Percentiles rank a stretch among this genome's conserved stretches.
These are phyloP conservation scores for Etheostoma nigrum DNA, from an alignment of 2,797 vertebrate species.

Conservation along the genomic window DNA sequence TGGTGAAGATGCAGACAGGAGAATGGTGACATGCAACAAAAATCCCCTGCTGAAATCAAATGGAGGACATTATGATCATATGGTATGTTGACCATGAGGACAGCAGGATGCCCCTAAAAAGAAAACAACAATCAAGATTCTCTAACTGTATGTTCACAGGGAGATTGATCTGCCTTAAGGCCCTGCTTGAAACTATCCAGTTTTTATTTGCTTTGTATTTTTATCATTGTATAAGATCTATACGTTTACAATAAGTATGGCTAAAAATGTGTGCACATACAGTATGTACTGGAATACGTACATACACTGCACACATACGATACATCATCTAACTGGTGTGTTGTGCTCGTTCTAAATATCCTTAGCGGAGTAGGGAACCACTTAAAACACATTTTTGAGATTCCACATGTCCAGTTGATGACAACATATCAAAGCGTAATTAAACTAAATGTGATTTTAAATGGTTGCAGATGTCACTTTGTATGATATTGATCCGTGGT, in stretches of 20 bases:
- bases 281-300: not conserved
- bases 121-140: not conserved
- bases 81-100: conserved; percentile 1
- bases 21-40: conserved; percentile 1
- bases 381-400: conserved; percentile 73
- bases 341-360: conserved; percentile 24
- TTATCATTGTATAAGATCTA: not conserved
- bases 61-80: not conserved
- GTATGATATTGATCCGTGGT: conserved; percentile 71
- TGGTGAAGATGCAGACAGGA: not conserved
- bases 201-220: not conserved
- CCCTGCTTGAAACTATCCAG: not conserved
- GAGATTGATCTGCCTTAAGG: not conserved
- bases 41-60: not conserved
- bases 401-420: conserved; percentile 72
- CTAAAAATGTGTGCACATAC: not conserved
- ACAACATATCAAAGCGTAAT: conserved; percentile 68
- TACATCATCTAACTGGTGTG: conserved; percentile 4
- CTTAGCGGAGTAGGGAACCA: conserved; percentile 45
- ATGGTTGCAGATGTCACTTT: conserved; percentile 77
- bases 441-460: conserved; percentile 68
- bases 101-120: not conserved
- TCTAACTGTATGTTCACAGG: not conserved
- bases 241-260: not conserved
- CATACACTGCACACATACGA: too few species aligned